Base-by-base conservation (phyloP, 2,888 invertebrate species). In the Baronia brevicornis region DNA sequence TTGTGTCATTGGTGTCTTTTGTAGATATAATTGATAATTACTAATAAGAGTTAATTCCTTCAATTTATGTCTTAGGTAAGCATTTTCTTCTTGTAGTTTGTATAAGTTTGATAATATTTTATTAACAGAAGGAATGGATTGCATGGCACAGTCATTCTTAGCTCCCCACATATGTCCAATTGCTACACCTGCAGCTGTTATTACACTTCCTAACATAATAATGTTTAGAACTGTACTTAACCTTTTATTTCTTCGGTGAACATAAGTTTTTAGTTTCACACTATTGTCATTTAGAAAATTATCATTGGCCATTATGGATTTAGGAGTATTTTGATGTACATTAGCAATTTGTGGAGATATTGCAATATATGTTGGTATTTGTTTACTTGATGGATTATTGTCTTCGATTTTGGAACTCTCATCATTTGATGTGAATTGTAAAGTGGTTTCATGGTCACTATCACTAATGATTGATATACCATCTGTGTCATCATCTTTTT, bases 111-210 rank as follows among this genome's bases (percentile, higher is more conserved):
- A 80, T 30, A 85, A 46, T 38, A 85, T 71, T 60, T 82, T 79
- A 43, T 82, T 84, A 5, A 84, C 70, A 35, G 80, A 73, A 22
- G 80, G 73, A 35, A 63, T 48, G 24, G 65, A 56, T 21, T 72
- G 65, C 34, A 68, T 41, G 9, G 60, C 48, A 44, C 85, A 84
- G 36, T 84, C 84, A 48, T 82, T 70, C 45, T 63, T 73, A 13
- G 69, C 79, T 24, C 84, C 84, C 85, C 85, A 85, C 68, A 84
- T 78, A 43, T 85, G 84, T 1, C 85, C 85, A 22, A 85, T 69
- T 18, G 85, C 85, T 10, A 85, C 72, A 8, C 84, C 84, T 13
- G 77, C 78, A 8, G 84, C 82, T 12, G 80, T 84, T 33, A 85
- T 78, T 8, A 85, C 72, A 59, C 84, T 84, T 12, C 82, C 84